phyloP scores from a whole-genome alignment of 2,888 invertebrate species.

The Rhaphigaster nebulosa region DNA sequence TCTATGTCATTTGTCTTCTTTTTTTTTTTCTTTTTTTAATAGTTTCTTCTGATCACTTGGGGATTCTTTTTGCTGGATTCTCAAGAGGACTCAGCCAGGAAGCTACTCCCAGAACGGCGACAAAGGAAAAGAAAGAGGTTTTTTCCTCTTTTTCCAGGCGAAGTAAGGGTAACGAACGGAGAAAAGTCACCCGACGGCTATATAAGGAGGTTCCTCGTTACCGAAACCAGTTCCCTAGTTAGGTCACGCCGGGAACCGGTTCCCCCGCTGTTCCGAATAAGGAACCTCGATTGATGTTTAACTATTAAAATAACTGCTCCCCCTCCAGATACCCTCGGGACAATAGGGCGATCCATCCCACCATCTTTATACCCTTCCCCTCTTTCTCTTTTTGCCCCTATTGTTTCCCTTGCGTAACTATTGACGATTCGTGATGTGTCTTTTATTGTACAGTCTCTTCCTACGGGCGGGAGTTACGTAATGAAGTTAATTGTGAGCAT shows the following conservation, averaged over 20 bases:
- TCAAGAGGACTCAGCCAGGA: neutral
- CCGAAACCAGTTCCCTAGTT: slow-evolving; percentile 34
- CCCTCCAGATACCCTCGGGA: neutral
- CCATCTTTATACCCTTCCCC: neutral
- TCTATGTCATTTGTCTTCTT: neutral
- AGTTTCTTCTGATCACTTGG: neutral
- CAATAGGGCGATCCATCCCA: slow-evolving; percentile 24
- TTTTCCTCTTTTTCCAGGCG: neutral
- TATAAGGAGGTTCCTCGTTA: slow-evolving; percentile 34
- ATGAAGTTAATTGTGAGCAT: neutral
- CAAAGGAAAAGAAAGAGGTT: neutral
- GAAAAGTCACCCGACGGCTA: neutral
- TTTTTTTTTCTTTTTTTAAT: neutral
- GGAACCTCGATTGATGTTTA: slow-evolving; percentile 24
- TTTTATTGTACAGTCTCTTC: neutral
- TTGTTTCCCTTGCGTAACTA: slow-evolving; percentile 34
- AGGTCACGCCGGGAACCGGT: neutral
- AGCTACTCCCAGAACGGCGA: neutral
- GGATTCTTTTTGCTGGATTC: neutral
- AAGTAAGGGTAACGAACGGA: slow-evolving; percentile 35
- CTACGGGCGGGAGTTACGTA: neutral
- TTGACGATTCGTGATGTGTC: slow-evolving; percentile 21
- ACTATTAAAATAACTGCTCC: slow-evolving; percentile 28
- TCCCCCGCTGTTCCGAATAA: slow-evolving; percentile 10
- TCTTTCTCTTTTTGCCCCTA: neutral